phyloP scores from a whole-genome alignment of 2,797 vertebrate genomes.

The Delichon dasypus region DNA sequence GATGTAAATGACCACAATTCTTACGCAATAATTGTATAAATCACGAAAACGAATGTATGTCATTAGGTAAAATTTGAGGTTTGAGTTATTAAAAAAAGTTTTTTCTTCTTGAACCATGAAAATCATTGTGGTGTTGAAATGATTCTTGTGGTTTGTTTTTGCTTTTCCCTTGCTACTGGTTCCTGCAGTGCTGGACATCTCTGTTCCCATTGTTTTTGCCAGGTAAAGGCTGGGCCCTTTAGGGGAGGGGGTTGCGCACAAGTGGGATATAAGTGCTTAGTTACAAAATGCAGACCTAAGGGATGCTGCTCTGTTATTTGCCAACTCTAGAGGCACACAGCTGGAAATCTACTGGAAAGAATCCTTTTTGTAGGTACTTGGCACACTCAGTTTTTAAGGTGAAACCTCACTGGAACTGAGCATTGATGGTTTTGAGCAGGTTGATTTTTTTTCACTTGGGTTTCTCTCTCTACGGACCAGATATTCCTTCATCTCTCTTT shows the following conservation, averaged over 20 bases:
- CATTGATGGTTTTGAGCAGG: not conserved
- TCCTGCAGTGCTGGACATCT: not conserved
- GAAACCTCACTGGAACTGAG: not conserved
- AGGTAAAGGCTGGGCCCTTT: not conserved
- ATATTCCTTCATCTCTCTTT: not conserved
- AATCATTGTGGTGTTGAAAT: not conserved
- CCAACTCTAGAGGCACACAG: not conserved
- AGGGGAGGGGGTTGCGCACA: not conserved
- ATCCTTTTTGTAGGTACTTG: not conserved
- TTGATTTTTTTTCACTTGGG: not conserved
- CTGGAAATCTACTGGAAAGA: too few relatives aligned
- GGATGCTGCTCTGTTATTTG: not conserved
- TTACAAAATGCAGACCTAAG: not conserved
- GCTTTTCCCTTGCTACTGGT: not conserved
- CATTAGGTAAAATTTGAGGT: not conserved
- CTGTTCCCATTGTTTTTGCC: not conserved
- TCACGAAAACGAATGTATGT: not conserved
- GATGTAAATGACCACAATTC: not conserved
- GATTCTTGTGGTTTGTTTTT: not conserved
- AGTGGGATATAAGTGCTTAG: not conserved
- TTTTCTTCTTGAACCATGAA: not conserved
- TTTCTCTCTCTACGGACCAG: not conserved
- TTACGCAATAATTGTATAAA: slow-evolving; percentile 24
- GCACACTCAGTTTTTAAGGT: not conserved
- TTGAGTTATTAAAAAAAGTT: slow-evolving; percentile 15